Evolutionary conservation across 2,113 vertebrate species (phyloP).

Genomic region (Chunga burmeisteri): DNA sequence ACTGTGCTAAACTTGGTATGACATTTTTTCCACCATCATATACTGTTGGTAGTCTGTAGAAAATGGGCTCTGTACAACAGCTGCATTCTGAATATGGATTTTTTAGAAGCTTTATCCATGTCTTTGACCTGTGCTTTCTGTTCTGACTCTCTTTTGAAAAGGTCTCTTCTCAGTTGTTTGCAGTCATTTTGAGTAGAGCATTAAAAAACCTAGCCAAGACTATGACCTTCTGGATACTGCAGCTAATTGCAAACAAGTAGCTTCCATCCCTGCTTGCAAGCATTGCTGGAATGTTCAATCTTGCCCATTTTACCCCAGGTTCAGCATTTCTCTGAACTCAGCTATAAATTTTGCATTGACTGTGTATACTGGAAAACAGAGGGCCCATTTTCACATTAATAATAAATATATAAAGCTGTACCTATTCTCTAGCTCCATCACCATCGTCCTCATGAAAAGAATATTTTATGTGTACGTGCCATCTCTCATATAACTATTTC

Average conservation of each 20-base stretch:
- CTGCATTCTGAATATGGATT: constrained; percentile 3
- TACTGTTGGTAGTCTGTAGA: neutral
- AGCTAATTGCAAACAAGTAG: constrained; percentile 51
- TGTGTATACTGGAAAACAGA: constrained; percentile 6
- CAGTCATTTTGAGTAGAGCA: neutral
- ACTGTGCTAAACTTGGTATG: neutral
- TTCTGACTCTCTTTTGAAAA: constrained; percentile 12
- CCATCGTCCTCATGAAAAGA: constrained; percentile 2
- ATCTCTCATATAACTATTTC: constrained; percentile 1
- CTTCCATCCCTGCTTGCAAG: neutral
- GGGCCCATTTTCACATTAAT: constrained; percentile 54
- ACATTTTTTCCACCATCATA: neutral
- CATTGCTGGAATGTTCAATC: neutral
- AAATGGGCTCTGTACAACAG: neutral
- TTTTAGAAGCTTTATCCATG: constrained; percentile 21
- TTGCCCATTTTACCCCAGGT: constrained; percentile 22
- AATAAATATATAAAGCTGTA: constrained; percentile 44
- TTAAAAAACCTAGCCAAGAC: constrained; percentile 26
- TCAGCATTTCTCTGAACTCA: constrained; percentile 40
- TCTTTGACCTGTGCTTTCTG: neutral
- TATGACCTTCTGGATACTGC: constrained; percentile 34
- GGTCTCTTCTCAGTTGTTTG: neutral
- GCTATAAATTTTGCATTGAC: constrained; percentile 50
- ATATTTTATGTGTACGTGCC: neutral
- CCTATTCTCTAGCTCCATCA: constrained; percentile 28